Evolutionary conservation across 2,797 vertebrate genomes (phyloP).

Genomic region (Leuciscus waleckii): DNA sequence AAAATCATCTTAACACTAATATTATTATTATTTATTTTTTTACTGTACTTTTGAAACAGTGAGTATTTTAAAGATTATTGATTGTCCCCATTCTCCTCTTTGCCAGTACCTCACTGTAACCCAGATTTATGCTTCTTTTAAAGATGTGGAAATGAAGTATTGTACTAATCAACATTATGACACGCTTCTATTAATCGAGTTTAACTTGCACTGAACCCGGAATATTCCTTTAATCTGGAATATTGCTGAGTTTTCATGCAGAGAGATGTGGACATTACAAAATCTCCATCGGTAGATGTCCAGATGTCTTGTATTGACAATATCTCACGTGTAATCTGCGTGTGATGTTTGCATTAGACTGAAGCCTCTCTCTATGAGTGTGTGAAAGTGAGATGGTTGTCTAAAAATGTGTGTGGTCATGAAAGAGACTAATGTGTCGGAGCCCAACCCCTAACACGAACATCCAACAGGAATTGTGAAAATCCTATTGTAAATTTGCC

Average conservation of each 20-base stretch:
- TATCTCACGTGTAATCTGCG: background rate
- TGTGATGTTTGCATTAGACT: slow-evolving; percentile 26
- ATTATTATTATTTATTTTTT: background rate
- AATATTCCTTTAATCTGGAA: background rate
- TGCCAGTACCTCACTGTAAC: background rate
- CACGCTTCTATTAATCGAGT: background rate
- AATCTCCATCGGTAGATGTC: background rate
- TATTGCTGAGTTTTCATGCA: background rate
- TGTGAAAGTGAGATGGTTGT: slow-evolving; percentile 6
- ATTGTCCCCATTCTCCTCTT: background rate
- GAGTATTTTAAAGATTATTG: background rate
- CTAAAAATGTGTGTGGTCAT: slow-evolving; percentile 47
- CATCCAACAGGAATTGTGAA: slow-evolving; percentile 70
- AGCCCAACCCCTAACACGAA: slow-evolving; percentile 72
- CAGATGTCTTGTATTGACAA: background rate
- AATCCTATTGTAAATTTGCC: slow-evolving; percentile 78
- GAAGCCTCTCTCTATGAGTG: background rate
- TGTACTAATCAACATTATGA: too few relatives aligned
- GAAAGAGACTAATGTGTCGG: slow-evolving; percentile 59
- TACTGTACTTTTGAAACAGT: background rate
- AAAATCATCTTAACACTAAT: background rate
- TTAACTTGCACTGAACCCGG: background rate
- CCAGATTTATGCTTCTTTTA: background rate
- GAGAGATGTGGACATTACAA: background rate
- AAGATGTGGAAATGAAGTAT: background rate